Evolutionary conservation across 2,888 invertebrate species (phyloP).

Genomic region (Eupsilia transversa): DNA sequence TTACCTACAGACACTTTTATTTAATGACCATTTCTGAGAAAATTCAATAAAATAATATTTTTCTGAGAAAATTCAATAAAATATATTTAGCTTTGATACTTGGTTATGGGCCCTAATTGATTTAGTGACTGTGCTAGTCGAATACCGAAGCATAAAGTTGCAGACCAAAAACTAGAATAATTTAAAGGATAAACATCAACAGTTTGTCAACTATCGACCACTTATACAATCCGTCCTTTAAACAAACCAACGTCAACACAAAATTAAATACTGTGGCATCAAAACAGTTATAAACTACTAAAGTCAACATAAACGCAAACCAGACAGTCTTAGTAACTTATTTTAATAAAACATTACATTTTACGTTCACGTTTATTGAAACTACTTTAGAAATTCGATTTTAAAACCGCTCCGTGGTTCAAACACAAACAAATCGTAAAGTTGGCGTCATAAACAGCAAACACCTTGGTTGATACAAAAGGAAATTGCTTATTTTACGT

Average conservation of each 20-base stretch:
- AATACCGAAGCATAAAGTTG: neutral
- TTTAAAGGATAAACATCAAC: neutral
- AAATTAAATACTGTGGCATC: slow-evolving; percentile 22
- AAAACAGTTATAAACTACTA: slow-evolving; percentile 36
- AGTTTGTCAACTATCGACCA: neutral
- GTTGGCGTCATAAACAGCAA: slow-evolving; percentile 83
- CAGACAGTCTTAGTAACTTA: slow-evolving; percentile 60
- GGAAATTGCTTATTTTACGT: slow-evolving; percentile 90
- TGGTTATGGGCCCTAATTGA: neutral
- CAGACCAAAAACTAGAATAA: slow-evolving; percentile 6
- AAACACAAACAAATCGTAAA: slow-evolving; percentile 88
- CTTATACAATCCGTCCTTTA: neutral
- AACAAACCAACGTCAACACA: slow-evolving; percentile 1
- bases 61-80: neutral
- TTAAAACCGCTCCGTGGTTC: slow-evolving; percentile 77
- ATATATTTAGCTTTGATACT: no score
- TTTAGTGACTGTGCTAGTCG: neutral
- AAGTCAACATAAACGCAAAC: slow-evolving; percentile 48
- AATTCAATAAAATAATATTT: no score
- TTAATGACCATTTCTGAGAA: neutral
- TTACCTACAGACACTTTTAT: neutral
- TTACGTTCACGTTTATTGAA: slow-evolving; percentile 74
- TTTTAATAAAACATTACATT: slow-evolving; percentile 67
- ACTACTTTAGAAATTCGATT: slow-evolving; percentile 83
- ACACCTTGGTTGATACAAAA: slow-evolving; percentile 88